Evolutionary conservation across 1,140 invertebrate genomes (phyloP).

Genomic region (Cydia pomonella): DNA sequence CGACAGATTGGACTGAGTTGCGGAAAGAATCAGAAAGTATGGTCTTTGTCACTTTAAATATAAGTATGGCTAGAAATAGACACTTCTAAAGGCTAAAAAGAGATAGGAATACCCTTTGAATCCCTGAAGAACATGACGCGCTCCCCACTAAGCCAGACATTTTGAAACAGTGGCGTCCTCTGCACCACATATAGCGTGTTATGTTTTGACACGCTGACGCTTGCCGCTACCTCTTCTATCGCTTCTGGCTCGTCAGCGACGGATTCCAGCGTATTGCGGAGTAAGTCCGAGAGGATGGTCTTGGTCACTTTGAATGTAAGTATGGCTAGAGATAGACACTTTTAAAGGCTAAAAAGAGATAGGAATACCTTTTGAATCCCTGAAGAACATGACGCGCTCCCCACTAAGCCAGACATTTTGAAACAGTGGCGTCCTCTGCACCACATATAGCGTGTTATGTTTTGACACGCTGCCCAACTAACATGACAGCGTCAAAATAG

Average conservation of each 20-base stretch:
- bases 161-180: constrained; percentile 51
- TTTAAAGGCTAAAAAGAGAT: constrained; percentile 46
- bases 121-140: constrained; percentile 59
- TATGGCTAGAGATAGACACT: too few relatives aligned
- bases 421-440: constrained; percentile 60
- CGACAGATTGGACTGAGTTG: too few relatives aligned
- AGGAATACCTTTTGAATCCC: not conserved
- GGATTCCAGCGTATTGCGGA: too few relatives aligned
- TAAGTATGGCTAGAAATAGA: constrained; percentile 44
- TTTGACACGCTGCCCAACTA: constrained; percentile 47
- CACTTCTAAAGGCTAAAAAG: constrained; percentile 36
- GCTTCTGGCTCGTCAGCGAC: too few relatives aligned
- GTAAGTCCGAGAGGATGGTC: too few relatives aligned
- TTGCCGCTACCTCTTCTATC: constrained; percentile 48
- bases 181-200: constrained; percentile 68
- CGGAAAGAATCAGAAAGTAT: too few relatives aligned
- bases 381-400: constrained; percentile 62
- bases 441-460: constrained; percentile 61
- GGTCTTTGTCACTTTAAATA: too few relatives aligned
- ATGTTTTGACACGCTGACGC: constrained; percentile 46
- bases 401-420: constrained; percentile 59
- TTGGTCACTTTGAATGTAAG: too few relatives aligned
- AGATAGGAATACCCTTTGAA: not conserved
- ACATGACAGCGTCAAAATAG: too few relatives aligned
- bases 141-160: constrained; percentile 60